These are phyloP conservation scores for Phasia obesa DNA, from an alignment of 2,888 invertebrate genomes.

Conservation along the genomic window DNA sequence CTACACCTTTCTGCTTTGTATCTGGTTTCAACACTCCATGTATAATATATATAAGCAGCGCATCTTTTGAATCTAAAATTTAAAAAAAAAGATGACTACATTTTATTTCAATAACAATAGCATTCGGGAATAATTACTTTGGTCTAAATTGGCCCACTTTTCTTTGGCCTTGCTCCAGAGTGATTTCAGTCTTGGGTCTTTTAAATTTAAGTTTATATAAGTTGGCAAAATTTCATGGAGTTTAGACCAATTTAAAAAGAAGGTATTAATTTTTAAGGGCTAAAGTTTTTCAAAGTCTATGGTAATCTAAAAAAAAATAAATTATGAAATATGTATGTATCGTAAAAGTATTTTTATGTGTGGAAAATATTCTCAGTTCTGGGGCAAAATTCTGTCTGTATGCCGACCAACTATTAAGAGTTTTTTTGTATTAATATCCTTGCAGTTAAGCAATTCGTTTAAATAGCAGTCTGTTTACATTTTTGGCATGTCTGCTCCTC, in stretches of 20 bases:
- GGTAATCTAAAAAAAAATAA: not conserved
- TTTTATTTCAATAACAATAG: not conserved
- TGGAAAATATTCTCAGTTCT: too few species aligned
- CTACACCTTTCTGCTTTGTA: not conserved
- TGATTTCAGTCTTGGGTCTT: not conserved
- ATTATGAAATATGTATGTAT: too few species aligned
- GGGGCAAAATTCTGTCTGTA: too few species aligned
- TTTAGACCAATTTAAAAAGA: not conserved
- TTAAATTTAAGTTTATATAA: not conserved
- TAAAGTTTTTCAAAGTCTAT: not conserved
- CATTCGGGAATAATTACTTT: not conserved
- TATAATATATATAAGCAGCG: not conserved
- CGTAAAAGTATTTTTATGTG: too few species aligned
- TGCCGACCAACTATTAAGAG: too few species aligned
- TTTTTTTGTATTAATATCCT: too few species aligned
- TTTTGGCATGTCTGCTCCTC: too few species aligned
- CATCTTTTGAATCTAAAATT: not conserved
- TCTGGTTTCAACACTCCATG: conserved; percentile 29
- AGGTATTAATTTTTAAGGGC: not conserved
- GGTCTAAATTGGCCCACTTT: not conserved
- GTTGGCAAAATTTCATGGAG: not conserved
- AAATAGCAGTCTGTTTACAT: too few species aligned
- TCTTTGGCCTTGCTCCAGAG: not conserved
- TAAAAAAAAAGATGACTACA: not conserved
- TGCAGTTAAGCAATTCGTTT: too few species aligned